These are phyloP conservation scores for Bursaphelenchus okinawaensis DNA, from an alignment of 2,888 invertebrate genomes.

Conservation along the genomic window DNA sequence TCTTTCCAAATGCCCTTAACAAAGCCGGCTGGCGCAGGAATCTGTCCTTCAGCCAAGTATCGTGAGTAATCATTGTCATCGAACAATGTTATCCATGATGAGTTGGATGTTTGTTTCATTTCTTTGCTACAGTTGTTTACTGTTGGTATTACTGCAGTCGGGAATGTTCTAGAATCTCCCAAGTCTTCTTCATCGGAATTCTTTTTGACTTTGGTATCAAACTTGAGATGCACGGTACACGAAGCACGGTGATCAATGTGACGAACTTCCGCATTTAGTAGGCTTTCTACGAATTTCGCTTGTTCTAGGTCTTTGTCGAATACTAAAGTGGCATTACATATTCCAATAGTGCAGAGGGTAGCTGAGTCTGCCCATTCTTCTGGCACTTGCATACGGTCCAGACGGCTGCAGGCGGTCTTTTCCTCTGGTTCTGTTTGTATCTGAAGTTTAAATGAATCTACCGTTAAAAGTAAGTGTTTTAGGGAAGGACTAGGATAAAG, in stretches of 20 bases:
- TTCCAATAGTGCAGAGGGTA: conserved; percentile 20
- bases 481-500: neutral
- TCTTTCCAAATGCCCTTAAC: conserved; percentile 26
- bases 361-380: neutral
- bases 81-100: conserved; percentile 27
- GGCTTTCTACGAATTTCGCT: conserved; percentile 26
- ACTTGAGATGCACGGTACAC: conserved; percentile 17
- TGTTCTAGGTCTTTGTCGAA: conserved; percentile 11
- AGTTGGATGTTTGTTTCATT: conserved; percentile 8
- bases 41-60: conserved; percentile 28
- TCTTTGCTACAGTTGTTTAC: conserved; percentile 3
- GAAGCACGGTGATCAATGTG: conserved; percentile 35
- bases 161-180: neutral
- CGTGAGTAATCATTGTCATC: conserved; percentile 30
- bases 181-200: conserved; percentile 2
- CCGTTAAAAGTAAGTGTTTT: neutral
- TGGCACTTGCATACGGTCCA: conserved; percentile 18
- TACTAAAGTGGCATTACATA: conserved; percentile 33
- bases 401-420: conserved; percentile 2
- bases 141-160: neutral
- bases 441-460: conserved; percentile 8
- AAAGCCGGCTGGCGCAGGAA: conserved; percentile 25
- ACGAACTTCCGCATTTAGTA: conserved; percentile 17
- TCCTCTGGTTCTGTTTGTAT: conserved; percentile 10
- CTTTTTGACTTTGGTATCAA: neutral